These are phyloP conservation scores for Tethya wilhelma DNA, from an alignment of 37 sponge, comb jelly and placozoan genomes.

Conservation along the genomic window DNA sequence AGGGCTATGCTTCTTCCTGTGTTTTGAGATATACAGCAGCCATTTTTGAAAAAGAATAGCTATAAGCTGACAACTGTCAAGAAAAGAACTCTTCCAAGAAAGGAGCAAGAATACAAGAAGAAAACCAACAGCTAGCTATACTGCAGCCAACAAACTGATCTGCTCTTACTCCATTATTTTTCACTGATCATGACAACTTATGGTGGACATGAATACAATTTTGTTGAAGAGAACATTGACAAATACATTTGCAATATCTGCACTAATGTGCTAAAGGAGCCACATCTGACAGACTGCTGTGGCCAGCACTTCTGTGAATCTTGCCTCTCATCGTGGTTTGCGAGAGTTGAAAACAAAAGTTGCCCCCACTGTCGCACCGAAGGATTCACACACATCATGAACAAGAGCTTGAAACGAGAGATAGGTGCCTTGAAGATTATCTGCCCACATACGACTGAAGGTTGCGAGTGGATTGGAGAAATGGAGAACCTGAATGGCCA, in stretches of 20 bases:
- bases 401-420: constrained; percentile 1
- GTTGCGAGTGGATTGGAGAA: constrained; percentile 18
- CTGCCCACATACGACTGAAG: background rate
- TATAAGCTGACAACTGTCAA: too few species aligned
- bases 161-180: too few species aligned
- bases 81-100: too few species aligned
- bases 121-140: too few species aligned
- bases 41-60: too few species aligned
- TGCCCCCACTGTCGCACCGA: constrained; percentile 29
- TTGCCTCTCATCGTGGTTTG: background rate
- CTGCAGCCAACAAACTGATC: too few species aligned
- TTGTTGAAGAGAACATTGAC: background rate
- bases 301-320: constrained; percentile 30
- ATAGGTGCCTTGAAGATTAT: background rate
- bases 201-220: constrained; percentile 15
- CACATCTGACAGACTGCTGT: too few species aligned
- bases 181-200: background rate
- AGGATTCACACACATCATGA: background rate
- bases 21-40: too few species aligned
- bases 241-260: background rate
- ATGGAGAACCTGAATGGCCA: background rate
- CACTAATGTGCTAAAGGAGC: too few species aligned
- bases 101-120: too few species aligned
- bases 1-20: too few species aligned
- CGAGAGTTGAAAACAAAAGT: background rate